These are phyloP conservation scores for Myrmecobius fasciatus DNA, from an alignment of 2,113 vertebrate species.

Conservation along the genomic window DNA sequence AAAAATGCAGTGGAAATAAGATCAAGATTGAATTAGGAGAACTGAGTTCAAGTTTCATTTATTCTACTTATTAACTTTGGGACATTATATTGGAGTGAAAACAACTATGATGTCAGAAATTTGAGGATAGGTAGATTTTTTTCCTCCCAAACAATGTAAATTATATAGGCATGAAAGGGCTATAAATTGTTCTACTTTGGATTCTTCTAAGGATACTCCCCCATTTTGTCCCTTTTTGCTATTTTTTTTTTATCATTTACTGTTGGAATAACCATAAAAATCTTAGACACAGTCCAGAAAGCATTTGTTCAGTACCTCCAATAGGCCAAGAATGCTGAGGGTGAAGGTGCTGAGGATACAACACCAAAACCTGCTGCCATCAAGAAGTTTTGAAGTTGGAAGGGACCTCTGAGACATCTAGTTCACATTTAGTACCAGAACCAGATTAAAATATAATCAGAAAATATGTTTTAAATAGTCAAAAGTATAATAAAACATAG, in stretches of 20 bases:
- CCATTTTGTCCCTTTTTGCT: neutral
- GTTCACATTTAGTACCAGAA: neutral
- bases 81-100: neutral
- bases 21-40: neutral
- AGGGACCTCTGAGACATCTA: neutral
- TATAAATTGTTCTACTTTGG: neutral
- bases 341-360: neutral
- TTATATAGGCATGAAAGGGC: neutral
- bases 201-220: neutral
- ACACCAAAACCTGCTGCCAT: neutral
- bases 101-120: neutral
- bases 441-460: neutral
- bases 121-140: neutral
- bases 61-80: neutral
- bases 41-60: neutral
- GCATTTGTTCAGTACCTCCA: neutral
- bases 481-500: neutral
- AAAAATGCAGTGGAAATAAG: neutral
- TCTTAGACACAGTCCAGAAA: neutral
- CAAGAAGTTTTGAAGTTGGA: neutral
- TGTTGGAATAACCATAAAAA: neutral
- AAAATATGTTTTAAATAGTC: neutral
- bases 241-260: neutral
- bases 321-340: neutral
- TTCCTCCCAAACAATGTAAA: neutral